phyloP scores from a whole-genome alignment of 1,140 invertebrate species.

The Brachionus koreanus region DNA sequence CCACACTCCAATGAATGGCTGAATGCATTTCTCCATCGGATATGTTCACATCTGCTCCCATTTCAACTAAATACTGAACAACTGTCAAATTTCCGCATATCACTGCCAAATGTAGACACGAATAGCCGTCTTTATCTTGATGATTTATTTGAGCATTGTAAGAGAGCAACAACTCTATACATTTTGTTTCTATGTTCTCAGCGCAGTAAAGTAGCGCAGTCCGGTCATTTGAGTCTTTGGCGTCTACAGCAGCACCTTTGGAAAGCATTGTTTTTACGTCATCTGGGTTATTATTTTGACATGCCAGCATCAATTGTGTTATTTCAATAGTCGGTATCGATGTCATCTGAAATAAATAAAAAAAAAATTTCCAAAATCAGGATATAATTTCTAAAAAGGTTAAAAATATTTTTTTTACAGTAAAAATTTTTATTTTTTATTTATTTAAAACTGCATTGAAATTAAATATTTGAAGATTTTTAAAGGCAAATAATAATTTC shows the following conservation, averaged over 20 bases:
- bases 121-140: conserved; percentile 83
- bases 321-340: conserved; percentile 53
- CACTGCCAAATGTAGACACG: conserved; percentile 73
- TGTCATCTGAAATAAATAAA: conserved; percentile 4
- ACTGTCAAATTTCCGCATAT: conserved; percentile 56
- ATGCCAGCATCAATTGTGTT: conserved; percentile 80
- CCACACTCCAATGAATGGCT: conserved; percentile 91
- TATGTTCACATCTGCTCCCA: conserved; percentile 74
- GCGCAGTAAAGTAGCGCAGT: conserved; percentile 86
- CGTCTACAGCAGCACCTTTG: conserved; percentile 52
- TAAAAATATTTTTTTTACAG: background rate
- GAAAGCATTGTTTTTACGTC: conserved; percentile 50
- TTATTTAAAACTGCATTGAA: background rate
- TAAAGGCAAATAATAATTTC: background rate
- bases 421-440: background rate
- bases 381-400: background rate
- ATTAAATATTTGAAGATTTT: background rate
- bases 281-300: conserved; percentile 67
- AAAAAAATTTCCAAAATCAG: background rate
- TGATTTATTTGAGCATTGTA: conserved; percentile 57
- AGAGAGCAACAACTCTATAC: conserved; percentile 66
- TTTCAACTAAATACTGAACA: conserved; percentile 54
- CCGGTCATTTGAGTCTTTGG: conserved; percentile 75
- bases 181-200: conserved; percentile 64
- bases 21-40: conserved; percentile 89